Conservation (phyloP, 2,888 invertebrate genomes). For the Laothoe populi region DNA sequence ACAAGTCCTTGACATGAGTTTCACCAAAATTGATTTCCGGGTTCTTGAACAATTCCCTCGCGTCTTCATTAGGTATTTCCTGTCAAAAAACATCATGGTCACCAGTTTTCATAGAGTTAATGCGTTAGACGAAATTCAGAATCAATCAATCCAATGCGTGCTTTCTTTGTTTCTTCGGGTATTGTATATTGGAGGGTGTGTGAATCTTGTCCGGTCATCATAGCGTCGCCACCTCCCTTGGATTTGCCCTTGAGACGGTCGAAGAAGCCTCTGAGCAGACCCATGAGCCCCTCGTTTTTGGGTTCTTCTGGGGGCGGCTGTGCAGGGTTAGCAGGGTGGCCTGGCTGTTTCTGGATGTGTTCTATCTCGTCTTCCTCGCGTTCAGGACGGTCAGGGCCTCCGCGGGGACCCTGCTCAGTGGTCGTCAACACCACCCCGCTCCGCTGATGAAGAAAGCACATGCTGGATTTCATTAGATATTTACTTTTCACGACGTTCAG, state of each 20-base stretch:
- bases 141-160: slow-evolving; percentile 32
- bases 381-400: slow-evolving; percentile 33
- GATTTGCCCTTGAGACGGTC: slow-evolving; percentile 52
- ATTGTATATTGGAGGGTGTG: not conserved
- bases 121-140: slow-evolving; percentile 74
- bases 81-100: slow-evolving; percentile 67
- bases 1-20: slow-evolving; percentile 54
- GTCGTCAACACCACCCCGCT: slow-evolving; percentile 53
- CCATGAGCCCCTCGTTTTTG: slow-evolving; percentile 54
- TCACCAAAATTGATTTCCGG: slow-evolving; percentile 40
- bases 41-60: slow-evolving; percentile 48
- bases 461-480: slow-evolving; percentile 80
- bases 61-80: slow-evolving; percentile 59
- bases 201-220: slow-evolving; percentile 41
- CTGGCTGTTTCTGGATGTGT: slow-evolving; percentile 31
- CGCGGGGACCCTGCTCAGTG: slow-evolving; percentile 33
- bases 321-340: not conserved
- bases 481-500: slow-evolving; percentile 48
- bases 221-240: slow-evolving; percentile 51
- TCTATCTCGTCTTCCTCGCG: slow-evolving; percentile 32
- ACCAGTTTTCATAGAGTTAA: slow-evolving; percentile 46
- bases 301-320: slow-evolving; percentile 38
- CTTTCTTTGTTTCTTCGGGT: slow-evolving; percentile 33
- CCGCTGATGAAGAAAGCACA: slow-evolving; percentile 81
- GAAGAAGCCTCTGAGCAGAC: slow-evolving; percentile 62